Conservation (phyloP, 2,888 invertebrate species). For the Eueremaeus valkanovi region DNA sequence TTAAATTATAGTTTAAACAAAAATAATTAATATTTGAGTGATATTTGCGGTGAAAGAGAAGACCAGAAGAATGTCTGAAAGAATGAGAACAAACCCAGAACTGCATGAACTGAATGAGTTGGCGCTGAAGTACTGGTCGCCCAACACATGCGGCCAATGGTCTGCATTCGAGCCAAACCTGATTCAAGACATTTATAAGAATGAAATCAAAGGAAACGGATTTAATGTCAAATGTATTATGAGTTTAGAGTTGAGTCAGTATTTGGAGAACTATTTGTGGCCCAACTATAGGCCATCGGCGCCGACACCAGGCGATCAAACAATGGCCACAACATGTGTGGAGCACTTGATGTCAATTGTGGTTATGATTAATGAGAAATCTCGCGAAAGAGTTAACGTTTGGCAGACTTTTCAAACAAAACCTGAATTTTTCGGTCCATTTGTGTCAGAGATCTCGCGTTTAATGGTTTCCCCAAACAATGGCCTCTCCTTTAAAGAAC, state of each 20-base stretch:
- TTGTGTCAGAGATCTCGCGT: conserved; percentile 74
- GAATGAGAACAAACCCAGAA: conserved; percentile 71
- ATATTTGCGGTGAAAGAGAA: too few relatives aligned
- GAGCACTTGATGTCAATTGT: conserved; percentile 95
- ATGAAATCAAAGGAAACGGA: conserved; percentile 73
- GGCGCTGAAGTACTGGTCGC: conserved; percentile 88
- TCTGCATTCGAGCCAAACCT: conserved; percentile 65
- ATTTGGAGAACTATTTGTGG: conserved; percentile 94
- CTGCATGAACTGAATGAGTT: conserved; percentile 88
- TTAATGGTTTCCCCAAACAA: conserved; percentile 63
- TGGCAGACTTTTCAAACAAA: conserved; percentile 85
- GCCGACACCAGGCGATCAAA: too few relatives aligned
- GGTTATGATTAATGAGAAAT: conserved; percentile 98
- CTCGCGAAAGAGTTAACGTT: conserved; percentile 89
- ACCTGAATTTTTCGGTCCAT: conserved; percentile 70
- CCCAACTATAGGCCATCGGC: conserved; percentile 75
- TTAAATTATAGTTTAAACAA: too few relatives aligned
- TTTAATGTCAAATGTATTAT: conserved; percentile 60
- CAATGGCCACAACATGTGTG: conserved; percentile 56
- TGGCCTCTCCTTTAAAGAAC: conserved; percentile 61
- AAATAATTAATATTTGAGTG: too few relatives aligned
- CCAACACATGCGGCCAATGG: conserved; percentile 61
- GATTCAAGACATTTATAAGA: conserved; percentile 80
- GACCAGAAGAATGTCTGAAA: conserved; percentile 32
- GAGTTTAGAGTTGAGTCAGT: conserved; percentile 95